phyloP scores from a whole-genome alignment of 2,888 invertebrate species.

The Drosophila sordidula region DNA sequence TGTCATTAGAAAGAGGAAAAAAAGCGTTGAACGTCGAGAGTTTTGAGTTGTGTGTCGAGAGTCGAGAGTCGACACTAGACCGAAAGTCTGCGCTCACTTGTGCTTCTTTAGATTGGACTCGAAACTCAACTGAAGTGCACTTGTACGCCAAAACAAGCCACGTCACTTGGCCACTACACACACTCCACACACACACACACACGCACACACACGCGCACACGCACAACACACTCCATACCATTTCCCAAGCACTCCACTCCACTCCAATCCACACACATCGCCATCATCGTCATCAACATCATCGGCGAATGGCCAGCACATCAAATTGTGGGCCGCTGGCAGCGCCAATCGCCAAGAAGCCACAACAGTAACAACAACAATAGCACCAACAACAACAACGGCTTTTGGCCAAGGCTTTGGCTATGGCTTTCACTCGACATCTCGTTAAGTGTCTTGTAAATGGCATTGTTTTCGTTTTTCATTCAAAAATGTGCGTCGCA shows the following conservation, averaged over 20 bases:
- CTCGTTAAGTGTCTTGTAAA: conserved; percentile 83
- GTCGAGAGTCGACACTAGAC: conserved; percentile 71
- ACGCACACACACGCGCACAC: conserved; percentile 12
- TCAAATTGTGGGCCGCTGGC: conserved; percentile 57
- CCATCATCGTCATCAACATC: conserved; percentile 25
- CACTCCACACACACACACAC: conserved; percentile 24
- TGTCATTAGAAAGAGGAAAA: conserved; percentile 66
- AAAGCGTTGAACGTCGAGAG: conserved; percentile 62
- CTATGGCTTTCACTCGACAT: conserved; percentile 63
- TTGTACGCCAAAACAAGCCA: conserved; percentile 79
- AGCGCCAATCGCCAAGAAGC: conserved; percentile 56
- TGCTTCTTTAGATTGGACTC: conserved; percentile 80
- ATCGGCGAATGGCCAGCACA: conserved; percentile 55
- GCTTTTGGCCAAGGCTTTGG: conserved; percentile 45
- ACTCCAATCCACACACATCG: conserved; percentile 33
- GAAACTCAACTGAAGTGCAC: conserved; percentile 79
- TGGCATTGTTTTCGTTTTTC: conserved; percentile 80
- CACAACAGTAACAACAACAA: conserved; percentile 45
- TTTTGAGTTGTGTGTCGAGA: conserved; percentile 42
- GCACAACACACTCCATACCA: conserved; percentile 38
- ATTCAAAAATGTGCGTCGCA: conserved; percentile 73
- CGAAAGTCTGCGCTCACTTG: conserved; percentile 78
- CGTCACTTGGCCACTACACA: conserved; percentile 76
- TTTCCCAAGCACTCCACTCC: conserved; percentile 48
- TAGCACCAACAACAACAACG: conserved; percentile 25